Evolutionary conservation across 92 coral and sea anemone species (phyloP), one percentile per base, ranked within the genome.

Genomic region (Hydrozoanthus gracilis): DNA sequence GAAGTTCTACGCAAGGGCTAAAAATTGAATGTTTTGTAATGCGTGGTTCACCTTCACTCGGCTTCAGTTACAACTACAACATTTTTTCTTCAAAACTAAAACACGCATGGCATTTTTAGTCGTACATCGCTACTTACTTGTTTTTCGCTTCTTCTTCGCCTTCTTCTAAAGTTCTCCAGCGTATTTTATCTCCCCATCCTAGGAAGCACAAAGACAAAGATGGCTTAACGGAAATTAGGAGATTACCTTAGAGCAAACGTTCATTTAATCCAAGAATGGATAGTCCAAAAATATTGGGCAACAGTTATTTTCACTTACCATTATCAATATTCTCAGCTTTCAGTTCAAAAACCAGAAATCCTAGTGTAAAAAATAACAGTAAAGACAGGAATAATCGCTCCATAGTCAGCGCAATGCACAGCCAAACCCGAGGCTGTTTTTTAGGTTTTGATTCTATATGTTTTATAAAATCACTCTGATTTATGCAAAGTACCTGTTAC

Each of bases 101-200:
- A 2, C 39, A 27, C 39, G 39, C 39, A 27, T 2, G 39, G 39
- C 2, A 0, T 0, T 0, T 27, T 27, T 27, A 27, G 44, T 35
- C 3, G 68, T 14, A 20, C 6, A n/a, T 5, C 44, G 8, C n/a
- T 18, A 80, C 85, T 65, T 12, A 80, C 85, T 65, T 52, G 3
- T 16, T 47, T 20, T 64, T 66, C 0, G 85, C 85, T 80, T 80
- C 85, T 18, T 64, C 64, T 49, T 80, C 85, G 17, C 85, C 85
- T 5, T 80, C 85, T 27, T 80, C 85, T 16, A 80, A 51, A 12
- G 85, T 80, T 80, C 74, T 80, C 85, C 85, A 80, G 47, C 18
- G 70, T 65, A 80, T 80, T 20, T 80, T 80, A 10, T 47, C 75
- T 47, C 85, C 85, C 85, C 85, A 80, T 80, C 85, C 85, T 80